These are phyloP conservation scores for Seira sanloemensis DNA, from an alignment of 2,888 invertebrate species.

Conservation along the genomic window DNA sequence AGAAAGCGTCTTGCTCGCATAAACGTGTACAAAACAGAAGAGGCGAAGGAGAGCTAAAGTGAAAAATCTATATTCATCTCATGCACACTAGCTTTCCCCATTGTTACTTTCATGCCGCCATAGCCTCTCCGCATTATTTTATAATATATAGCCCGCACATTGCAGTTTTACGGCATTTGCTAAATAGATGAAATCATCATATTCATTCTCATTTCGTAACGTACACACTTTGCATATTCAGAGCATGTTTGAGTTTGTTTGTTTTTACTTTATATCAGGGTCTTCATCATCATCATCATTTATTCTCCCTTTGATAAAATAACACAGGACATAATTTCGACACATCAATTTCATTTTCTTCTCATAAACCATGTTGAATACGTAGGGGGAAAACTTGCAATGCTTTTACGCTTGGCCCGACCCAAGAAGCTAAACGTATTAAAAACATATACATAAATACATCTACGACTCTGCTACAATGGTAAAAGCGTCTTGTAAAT, in stretches of 20 bases:
- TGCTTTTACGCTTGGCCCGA: slow-evolving; percentile 13
- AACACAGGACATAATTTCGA: slow-evolving; percentile 35
- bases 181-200: slow-evolving; percentile 1
- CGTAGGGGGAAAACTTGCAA: no score
- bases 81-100: slow-evolving; percentile 24
- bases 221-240: slow-evolving; percentile 58
- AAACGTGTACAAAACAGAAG: slow-evolving; percentile 24
- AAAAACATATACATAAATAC: no score
- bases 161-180: neutral
- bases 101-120: slow-evolving; percentile 23
- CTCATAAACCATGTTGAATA: no score
- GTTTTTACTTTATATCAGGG: slow-evolving; percentile 35
- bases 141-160: slow-evolving; percentile 11
- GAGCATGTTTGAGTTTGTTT: slow-evolving; percentile 47
- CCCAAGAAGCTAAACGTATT: slow-evolving; percentile 18
- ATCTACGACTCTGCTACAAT: neutral
- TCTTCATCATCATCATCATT: neutral
- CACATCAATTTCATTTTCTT: slow-evolving; percentile 48
- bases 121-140: slow-evolving; percentile 32
- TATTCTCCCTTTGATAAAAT: slow-evolving; percentile 37
- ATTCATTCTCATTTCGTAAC: slow-evolving; percentile 38
- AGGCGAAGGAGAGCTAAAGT: slow-evolving; percentile 23
- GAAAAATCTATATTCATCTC: slow-evolving; percentile 63
- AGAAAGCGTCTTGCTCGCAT: slow-evolving; percentile 42
- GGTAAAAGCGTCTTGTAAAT: neutral